A percentile compares a stretch with the other conserved stretches of the same genome.
Conservation (phyloP, 2,797 vertebrate species). For the Galagoides demidoff region DNA sequence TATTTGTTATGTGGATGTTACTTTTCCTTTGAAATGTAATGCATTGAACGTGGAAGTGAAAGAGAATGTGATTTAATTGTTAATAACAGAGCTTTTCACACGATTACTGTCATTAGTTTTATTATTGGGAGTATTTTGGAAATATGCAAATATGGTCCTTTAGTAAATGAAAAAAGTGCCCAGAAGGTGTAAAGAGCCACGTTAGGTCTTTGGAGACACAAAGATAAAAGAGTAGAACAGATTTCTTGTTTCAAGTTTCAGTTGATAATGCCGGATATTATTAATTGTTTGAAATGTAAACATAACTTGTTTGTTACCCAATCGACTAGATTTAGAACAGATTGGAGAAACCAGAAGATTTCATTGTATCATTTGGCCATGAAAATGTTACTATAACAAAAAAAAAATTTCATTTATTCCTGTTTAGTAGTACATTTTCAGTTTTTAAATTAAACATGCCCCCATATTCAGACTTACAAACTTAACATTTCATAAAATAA, state of each 20-base stretch:
- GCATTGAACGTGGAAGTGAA: constrained; percentile 17
- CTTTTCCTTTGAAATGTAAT: constrained; percentile 54
- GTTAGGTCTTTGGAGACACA: neutral
- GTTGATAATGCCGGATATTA: neutral
- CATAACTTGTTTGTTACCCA: neutral
- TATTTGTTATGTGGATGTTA: constrained; percentile 24
- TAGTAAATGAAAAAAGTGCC: constrained; percentile 41
- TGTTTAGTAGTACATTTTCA: neutral
- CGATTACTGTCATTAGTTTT: constrained; percentile 15
- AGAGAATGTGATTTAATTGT: constrained; percentile 28
- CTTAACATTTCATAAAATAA: neutral
- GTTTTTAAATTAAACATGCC: constrained; percentile 33
- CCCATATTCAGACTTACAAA: constrained; percentile 6
- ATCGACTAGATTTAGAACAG: constrained; percentile 10
- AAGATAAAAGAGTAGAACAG: neutral
- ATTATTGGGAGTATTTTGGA: neutral
- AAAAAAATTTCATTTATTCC: constrained; percentile 11
- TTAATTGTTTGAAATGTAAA: constrained; percentile 10
- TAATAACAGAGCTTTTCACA: neutral
- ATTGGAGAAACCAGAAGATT: neutral
- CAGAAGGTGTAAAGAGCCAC: neutral
- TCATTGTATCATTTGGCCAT: neutral
- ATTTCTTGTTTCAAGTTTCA: constrained; percentile 1
- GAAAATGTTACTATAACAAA: constrained; percentile 25
- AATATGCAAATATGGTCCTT: constrained; percentile 23